Conservation (phyloP, 2,113 vertebrate genomes). For the Pelodiscus sinensis region DNA sequence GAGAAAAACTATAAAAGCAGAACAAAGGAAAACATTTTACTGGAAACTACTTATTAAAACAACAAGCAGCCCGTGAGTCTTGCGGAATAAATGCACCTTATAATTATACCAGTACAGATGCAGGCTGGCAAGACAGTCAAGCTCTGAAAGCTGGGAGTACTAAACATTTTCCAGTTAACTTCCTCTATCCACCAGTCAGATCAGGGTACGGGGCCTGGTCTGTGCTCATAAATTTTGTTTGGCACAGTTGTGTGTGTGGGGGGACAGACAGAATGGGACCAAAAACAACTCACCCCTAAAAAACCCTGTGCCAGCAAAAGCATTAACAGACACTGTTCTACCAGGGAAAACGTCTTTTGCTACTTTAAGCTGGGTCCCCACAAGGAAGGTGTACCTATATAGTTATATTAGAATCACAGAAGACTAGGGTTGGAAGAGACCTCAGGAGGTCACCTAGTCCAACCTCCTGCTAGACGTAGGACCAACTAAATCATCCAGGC, state of each 20-base stretch:
- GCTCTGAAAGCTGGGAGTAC: neutral
- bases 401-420: neutral
- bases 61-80: accelerated
- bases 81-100: accelerated
- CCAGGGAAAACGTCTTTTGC: neutral
- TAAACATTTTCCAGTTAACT: neutral
- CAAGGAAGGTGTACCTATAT: neutral
- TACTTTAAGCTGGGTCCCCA: neutral
- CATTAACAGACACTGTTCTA: neutral
- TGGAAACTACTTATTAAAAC: neutral
- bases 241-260: neutral
- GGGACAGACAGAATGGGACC: accelerated
- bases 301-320: neutral
- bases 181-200: neutral
- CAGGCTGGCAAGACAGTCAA: neutral
- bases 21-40: neutral
- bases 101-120: too few relatives aligned
- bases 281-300: neutral
- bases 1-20: neutral
- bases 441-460: too few relatives aligned
- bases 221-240: neutral
- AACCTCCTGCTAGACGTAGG: too few relatives aligned
- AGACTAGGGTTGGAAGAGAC: too few relatives aligned
- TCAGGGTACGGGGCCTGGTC: neutral
- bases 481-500: too few relatives aligned